Evolutionary conservation across 1,140 invertebrate species (phyloP), one percentile per base, ranked within the genome.

Genomic region (Neodiprion pinetum): DNA sequence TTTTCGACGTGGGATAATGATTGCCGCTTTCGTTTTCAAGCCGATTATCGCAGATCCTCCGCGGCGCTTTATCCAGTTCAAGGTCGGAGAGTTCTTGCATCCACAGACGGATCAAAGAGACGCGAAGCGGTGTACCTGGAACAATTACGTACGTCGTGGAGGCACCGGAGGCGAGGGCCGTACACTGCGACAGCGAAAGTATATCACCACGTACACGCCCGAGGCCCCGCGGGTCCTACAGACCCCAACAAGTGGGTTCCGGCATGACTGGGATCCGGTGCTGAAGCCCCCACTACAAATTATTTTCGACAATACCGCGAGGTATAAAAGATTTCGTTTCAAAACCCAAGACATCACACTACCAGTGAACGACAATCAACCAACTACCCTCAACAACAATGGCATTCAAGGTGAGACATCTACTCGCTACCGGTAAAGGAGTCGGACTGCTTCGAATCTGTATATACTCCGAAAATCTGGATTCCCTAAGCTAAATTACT

Each of bases 381-480:
- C 53, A 61, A 61, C 53, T 14, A 61, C 53, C 8, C 53, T 61
- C 53, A 61, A 61, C 53, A 61, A 61, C 53, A 61, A 61, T 61
- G 53, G 53, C 53, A 61, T 61, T 61, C 53, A 61, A 61, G 53
- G 53, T 61, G 53, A 61, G 53, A 14, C 53, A 61, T 61, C 11
- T 12, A 61, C 53, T 12, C 53, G 11, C n/a, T 2, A 61, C 4
- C 5, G n/a, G 3, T 14, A 61, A 14, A 61, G 9, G 11, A 14
- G n/a, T 61, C 53, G 28, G 28, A 40, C 28, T 40, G 28, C 28
- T 40, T 40, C 28, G 5, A 40, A 40, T 40, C 28, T 40, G 28
- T 40, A 40, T 40, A 40, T 40, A 40, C 28, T 40, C 28, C 28
- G 2, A 5, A 40, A 40, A 40, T 40, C 28, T 40, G 28, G 2